Conservation (phyloP, 2,888 invertebrate genomes). For the Machimus atricapillus region DNA sequence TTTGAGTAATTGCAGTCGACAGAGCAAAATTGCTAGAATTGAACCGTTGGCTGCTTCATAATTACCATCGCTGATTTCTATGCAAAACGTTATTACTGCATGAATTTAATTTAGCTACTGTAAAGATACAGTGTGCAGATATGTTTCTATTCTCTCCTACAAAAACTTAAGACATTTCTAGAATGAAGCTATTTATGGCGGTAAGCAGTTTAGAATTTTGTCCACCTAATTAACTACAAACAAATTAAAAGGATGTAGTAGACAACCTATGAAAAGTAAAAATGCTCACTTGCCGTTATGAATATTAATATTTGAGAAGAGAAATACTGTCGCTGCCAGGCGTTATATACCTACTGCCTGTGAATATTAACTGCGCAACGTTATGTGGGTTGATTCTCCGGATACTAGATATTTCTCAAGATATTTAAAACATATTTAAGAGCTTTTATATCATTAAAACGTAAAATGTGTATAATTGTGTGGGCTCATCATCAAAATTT, state of each 20-base stretch:
- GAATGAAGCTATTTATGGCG: neutral
- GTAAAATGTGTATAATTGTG: neutral
- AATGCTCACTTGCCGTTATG: neutral
- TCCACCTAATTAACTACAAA: neutral
- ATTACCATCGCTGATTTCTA: neutral
- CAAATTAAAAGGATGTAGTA: slow-evolving; percentile 6
- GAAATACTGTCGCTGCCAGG: neutral
- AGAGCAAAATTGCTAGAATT: neutral
- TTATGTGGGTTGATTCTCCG: neutral
- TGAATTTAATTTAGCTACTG: neutral
- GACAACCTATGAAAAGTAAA: neutral
- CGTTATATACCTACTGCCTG: neutral
- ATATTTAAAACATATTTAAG: neutral
- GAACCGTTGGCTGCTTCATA: neutral
- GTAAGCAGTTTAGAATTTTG: neutral
- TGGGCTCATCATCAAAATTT: neutral
- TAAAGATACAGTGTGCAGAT: neutral
- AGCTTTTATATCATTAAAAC: neutral
- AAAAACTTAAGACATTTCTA: neutral
- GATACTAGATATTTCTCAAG: neutral
- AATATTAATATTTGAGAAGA: neutral
- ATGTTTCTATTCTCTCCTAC: neutral
- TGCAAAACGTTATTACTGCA: neutral
- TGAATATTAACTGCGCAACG: neutral
- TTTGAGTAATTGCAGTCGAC: neutral